phyloP scores from a whole-genome alignment of 2,888 invertebrate species.

The Oegoconia quadripuncta region DNA sequence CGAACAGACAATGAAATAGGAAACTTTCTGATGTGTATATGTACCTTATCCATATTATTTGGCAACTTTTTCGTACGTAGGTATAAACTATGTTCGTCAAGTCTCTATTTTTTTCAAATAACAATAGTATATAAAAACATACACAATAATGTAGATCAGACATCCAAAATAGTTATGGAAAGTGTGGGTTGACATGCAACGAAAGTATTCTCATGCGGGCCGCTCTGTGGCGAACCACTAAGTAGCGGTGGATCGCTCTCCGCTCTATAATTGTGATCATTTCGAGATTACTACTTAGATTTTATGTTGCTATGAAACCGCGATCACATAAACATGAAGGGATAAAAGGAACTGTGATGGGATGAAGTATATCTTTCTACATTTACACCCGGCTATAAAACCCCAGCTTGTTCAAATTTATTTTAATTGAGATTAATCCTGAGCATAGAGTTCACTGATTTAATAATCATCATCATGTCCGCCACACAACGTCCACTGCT shows the following conservation, averaged over 20 bases:
- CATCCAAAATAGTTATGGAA: constrained; percentile 21
- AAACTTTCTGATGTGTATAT: too few species aligned
- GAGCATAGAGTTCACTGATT: too few species aligned
- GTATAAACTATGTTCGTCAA: too few species aligned
- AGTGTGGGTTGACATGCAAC: constrained; percentile 39
- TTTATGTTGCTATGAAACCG: constrained; percentile 38
- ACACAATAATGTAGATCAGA: constrained; percentile 27
- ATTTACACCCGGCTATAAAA: background rate
- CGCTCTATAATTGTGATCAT: constrained; percentile 40
- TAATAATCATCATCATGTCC: too few species aligned
- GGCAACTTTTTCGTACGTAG: too few species aligned
- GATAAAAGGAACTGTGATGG: constrained; percentile 20
- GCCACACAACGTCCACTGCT: too few species aligned
- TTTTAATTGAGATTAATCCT: too few species aligned
- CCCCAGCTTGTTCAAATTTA: too few species aligned
- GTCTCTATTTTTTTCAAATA: too few species aligned
- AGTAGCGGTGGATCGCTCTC: constrained; percentile 39
- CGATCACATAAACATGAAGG: constrained; percentile 29
- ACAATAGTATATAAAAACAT: constrained; percentile 2
- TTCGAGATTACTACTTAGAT: constrained; percentile 36
- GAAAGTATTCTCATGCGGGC: constrained; percentile 43
- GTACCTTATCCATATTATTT: too few species aligned
- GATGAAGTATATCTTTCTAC: background rate
- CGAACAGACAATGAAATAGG: too few species aligned
- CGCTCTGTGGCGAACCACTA: constrained; percentile 59